A percentile compares a stretch with the other conserved stretches of the same genome.
Evolutionary conservation across 2,888 invertebrate genomes (phyloP).

Genomic region (Lasioglossum marginatum): DNA sequence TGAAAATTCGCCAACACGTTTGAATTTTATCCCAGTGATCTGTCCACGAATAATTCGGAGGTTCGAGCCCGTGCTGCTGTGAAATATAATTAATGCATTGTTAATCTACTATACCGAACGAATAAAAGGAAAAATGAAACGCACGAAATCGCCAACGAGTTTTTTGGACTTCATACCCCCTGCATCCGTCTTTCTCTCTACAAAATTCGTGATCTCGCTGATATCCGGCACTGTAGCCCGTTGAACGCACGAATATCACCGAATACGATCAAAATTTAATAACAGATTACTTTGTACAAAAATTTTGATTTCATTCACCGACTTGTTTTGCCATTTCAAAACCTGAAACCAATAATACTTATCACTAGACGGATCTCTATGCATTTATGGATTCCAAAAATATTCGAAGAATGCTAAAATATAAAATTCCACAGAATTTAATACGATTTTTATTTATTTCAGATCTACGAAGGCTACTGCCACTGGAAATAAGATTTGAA

Average conservation of each 20-base stretch:
- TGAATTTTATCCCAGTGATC: constrained; percentile 81
- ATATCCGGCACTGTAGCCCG: not conserved
- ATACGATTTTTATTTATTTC: no score
- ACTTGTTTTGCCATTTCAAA: not conserved
- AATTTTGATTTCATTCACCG: constrained; percentile 39
- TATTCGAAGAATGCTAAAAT: no score
- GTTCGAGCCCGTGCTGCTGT: constrained; percentile 67
- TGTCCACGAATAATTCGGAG: constrained; percentile 78
- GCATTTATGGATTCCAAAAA: no score
- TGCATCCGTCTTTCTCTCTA: constrained; percentile 17
- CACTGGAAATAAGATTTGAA: no score
- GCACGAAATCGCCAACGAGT: constrained; percentile 67
- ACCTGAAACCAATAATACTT: not conserved
- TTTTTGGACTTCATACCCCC: constrained; percentile 48
- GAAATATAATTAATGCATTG: constrained; percentile 80
- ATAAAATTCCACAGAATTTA: no score
- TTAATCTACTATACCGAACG: constrained; percentile 77
- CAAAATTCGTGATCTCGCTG: constrained; percentile 43
- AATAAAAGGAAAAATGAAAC: constrained; percentile 65
- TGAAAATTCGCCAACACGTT: constrained; percentile 51
- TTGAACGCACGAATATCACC: not conserved
- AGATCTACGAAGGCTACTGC: no score
- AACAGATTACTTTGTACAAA: constrained; percentile 10
- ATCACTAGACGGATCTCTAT: no score
- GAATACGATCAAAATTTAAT: not conserved